Percentiles rank a stretch among this genome's conserved stretches.
These are phyloP conservation scores for Himalopsyche anomala DNA, from an alignment of 2,888 invertebrate species.

Conservation along the genomic window DNA sequence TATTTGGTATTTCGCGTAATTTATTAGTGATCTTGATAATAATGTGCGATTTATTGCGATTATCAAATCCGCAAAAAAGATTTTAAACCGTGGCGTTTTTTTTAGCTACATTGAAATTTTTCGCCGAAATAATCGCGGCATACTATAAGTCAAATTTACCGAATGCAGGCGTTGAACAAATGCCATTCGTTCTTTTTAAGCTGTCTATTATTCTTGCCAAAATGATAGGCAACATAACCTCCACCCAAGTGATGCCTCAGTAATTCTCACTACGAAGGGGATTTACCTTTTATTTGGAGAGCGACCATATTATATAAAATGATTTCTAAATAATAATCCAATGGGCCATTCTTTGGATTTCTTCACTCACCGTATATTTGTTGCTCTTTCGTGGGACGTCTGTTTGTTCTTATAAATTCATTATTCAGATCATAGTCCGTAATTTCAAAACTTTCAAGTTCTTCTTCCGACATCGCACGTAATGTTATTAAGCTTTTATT, in stretches of 20 bases:
- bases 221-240: no score
- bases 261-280: neutral
- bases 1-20: no score
- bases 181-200: neutral
- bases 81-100: no score
- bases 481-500: no score
- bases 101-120: no score
- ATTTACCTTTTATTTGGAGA: neutral
- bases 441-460: slow-evolving; percentile 95
- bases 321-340: neutral
- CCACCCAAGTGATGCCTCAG: neutral
- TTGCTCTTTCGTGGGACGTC: slow-evolving; percentile 88
- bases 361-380: slow-evolving; percentile 90
- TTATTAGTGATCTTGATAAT: no score
- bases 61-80: no score
- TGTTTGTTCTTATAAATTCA: slow-evolving; percentile 91
- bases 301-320: neutral
- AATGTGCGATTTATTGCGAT: no score
- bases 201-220: no score
- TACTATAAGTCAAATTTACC: no score
- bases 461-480: slow-evolving; percentile 84
- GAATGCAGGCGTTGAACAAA: neutral
- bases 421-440: slow-evolving; percentile 95
- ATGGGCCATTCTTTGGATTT: neutral
- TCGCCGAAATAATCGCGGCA: no score